Conservation (phyloP, 37 sponge, comb jelly and placozoan species). For the Geodia barretti region DNA sequence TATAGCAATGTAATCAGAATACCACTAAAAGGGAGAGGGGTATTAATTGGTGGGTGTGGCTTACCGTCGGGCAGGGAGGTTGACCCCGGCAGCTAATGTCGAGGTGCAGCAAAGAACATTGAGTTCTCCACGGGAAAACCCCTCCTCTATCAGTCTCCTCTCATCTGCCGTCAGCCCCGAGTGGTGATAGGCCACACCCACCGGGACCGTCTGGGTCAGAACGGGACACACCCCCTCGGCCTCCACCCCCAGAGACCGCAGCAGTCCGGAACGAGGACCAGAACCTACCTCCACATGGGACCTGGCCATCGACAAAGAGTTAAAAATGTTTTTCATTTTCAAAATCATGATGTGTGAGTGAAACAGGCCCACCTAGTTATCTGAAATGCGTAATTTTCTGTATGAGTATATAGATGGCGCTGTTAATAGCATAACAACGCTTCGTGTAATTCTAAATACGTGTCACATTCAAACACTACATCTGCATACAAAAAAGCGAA, state of each 20-base stretch:
- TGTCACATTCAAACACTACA: neutral
- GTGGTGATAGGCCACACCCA: conserved; percentile 94
- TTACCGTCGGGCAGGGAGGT: conserved; percentile 91
- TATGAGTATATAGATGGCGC: too few species aligned
- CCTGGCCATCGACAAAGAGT: too few species aligned
- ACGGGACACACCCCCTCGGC: conserved; percentile 86
- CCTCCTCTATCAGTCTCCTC: conserved; percentile 86
- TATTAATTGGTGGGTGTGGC: neutral
- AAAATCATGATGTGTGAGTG: too few species aligned
- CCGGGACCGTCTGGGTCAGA: conserved; percentile 74
- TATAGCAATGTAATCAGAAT: neutral
- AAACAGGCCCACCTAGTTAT: neutral
- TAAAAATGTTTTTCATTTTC: neutral
- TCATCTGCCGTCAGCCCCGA: conserved; percentile 93
- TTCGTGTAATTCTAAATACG: too few species aligned
- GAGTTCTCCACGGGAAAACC: conserved; percentile 64
- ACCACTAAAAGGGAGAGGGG: neutral
- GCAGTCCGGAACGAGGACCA: neutral
- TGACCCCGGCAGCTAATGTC: conserved; percentile 96
- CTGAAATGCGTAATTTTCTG: neutral
- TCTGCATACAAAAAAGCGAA: neutral
- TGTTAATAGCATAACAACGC: too few species aligned
- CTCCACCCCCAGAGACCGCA: conserved; percentile 34
- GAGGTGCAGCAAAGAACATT: conserved; percentile 90
- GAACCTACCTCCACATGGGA: neutral